These are phyloP conservation scores for Caiman crocodilus DNA, from an alignment of 2,797 vertebrate genomes.

Conservation along the genomic window DNA sequence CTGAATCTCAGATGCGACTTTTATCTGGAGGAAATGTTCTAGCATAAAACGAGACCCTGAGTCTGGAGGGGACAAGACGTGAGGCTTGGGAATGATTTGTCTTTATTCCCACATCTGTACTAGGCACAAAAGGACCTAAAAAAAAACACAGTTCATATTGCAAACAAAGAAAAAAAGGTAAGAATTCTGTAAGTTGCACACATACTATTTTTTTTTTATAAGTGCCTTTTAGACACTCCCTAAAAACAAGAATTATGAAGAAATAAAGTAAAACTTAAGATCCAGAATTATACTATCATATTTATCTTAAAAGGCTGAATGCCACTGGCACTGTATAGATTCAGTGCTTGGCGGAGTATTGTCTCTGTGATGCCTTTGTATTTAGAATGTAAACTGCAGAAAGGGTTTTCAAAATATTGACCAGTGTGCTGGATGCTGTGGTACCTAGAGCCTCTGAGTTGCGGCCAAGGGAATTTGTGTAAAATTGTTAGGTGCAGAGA, in stretches of 20 bases:
- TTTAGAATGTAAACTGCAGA: constrained; percentile 15
- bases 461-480: not conserved
- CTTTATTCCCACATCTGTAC: not conserved
- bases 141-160: accelerated
- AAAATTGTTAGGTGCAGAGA: not conserved
- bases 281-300: not conserved
- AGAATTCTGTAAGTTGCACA: not conserved
- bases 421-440: constrained; percentile 4
- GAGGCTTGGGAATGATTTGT: constrained; percentile 32
- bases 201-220: not conserved
- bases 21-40: constrained; percentile 66
- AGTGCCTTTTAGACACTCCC: not conserved
- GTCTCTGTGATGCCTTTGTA: not conserved
- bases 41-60: constrained; percentile 21
- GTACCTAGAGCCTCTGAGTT: not conserved
- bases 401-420: not conserved
- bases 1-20: constrained; percentile 65
- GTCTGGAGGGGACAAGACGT: constrained; percentile 16
- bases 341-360: constrained; percentile 10
- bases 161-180: not conserved
- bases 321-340: not conserved
- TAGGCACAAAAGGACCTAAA: not conserved
- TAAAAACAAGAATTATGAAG: not conserved
- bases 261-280: not conserved
- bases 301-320: not conserved